Conservation (phyloP, 2,113 vertebrate species). For the Sardina pilchardus region DNA sequence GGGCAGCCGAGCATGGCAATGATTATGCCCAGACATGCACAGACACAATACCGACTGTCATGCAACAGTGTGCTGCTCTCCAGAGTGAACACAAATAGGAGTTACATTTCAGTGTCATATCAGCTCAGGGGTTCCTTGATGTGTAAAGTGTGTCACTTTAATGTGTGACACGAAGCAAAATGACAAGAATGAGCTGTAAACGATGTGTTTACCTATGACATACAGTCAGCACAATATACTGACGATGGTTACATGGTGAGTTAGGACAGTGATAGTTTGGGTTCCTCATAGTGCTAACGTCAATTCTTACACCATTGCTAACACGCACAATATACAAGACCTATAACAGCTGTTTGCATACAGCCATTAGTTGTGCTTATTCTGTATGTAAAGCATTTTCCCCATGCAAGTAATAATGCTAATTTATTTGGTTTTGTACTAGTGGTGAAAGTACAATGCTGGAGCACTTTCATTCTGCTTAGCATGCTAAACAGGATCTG, state of each 20-base stretch:
- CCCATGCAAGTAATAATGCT: background rate
- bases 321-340: background rate
- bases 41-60: background rate
- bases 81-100: background rate
- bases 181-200: background rate
- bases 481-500: conserved; percentile 65
- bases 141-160: conserved; percentile 1
- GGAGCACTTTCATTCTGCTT: conserved; percentile 10
- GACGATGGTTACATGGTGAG: background rate
- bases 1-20: conserved; percentile 20
- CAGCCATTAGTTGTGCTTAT: background rate
- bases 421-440: background rate
- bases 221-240: background rate
- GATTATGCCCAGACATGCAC: conserved; percentile 24
- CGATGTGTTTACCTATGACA: background rate
- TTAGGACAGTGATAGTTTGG: background rate
- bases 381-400: background rate
- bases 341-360: background rate
- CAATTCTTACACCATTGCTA: background rate
- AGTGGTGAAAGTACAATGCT: background rate
- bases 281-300: background rate
- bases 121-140: background rate
- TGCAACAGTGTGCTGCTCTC: conserved; percentile 14
- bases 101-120: background rate
- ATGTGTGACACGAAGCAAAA: conserved; percentile 8